Evolutionary conservation across 1,140 invertebrate genomes (phyloP).

Genomic region (Tetramorium simillimum): DNA sequence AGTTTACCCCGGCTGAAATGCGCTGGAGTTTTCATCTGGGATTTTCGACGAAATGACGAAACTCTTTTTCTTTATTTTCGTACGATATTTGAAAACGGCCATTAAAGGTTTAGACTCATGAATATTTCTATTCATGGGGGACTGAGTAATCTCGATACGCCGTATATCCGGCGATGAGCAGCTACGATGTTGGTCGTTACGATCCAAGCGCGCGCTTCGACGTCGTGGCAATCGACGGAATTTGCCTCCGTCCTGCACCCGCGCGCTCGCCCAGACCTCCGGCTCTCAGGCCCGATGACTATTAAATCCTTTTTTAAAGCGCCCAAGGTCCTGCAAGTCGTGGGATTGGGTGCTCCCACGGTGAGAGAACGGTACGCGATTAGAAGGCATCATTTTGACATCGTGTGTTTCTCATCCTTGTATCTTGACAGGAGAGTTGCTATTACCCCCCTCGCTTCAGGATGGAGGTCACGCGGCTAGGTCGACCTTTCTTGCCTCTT

Average conservation of each 20-base stretch:
- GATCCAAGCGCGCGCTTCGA: background rate
- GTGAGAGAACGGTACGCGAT: conserved; percentile 56
- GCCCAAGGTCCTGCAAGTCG: conserved; percentile 5
- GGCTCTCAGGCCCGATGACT: conserved; percentile 21
- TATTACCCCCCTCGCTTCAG: conserved; percentile 47
- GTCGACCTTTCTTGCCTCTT: conserved; percentile 25
- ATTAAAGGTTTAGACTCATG: background rate
- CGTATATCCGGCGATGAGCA: background rate
- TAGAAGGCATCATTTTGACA: conserved; percentile 63
- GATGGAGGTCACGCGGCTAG: conserved; percentile 29
- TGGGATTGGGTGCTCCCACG: conserved; percentile 24
- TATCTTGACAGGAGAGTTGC: conserved; percentile 38
- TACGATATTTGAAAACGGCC: background rate
- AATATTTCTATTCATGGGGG: background rate
- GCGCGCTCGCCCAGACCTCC: background rate
- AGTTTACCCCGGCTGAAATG: background rate
- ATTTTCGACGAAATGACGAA: background rate
- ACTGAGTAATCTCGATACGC: background rate
- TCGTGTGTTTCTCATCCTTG: conserved; percentile 32
- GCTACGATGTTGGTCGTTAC: background rate
- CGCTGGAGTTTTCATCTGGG: background rate
- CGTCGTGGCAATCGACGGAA: background rate
- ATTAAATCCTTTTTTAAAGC: conserved; percentile 28
- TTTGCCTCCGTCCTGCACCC: background rate
- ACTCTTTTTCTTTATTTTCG: background rate